phyloP scores from a whole-genome alignment of 2,888 invertebrate genomes.

The Celastrina argiolus region DNA sequence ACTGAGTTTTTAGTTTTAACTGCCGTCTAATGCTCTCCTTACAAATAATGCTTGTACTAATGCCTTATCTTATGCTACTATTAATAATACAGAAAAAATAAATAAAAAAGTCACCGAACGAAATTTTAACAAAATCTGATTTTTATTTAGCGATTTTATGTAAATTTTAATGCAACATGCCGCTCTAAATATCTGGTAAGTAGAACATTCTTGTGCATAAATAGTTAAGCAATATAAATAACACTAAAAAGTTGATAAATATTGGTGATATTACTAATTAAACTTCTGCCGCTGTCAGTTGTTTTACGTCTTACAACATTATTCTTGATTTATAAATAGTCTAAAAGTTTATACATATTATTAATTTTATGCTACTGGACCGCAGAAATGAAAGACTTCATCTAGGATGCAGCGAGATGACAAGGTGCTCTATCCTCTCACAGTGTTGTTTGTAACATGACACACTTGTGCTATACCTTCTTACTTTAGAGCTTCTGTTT shows the following conservation, averaged over 20 bases:
- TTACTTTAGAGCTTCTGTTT: neutral
- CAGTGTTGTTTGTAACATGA: conserved; percentile 30
- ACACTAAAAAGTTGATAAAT: neutral
- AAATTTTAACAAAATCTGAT: conserved; percentile 19
- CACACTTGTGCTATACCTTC: neutral
- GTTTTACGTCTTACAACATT: conserved; percentile 67
- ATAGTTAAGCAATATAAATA: neutral
- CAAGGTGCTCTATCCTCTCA: conserved; percentile 57
- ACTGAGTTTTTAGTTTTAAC: neutral
- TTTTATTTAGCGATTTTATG: neutral
- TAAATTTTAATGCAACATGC: conserved; percentile 19
- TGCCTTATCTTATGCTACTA: neutral
- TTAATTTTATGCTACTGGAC: conserved; percentile 59
- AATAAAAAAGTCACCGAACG: neutral
- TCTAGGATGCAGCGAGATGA: conserved; percentile 75
- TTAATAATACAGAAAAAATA: neutral
- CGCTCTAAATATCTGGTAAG: conserved; percentile 18
- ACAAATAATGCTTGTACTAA: neutral
- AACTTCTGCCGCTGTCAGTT: conserved; percentile 71
- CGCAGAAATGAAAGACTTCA: conserved; percentile 60
- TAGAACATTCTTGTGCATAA: neutral
- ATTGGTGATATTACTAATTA: neutral
- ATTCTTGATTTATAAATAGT: conserved; percentile 37
- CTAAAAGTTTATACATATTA: conserved; percentile 34
- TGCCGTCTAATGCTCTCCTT: neutral